Evolutionary conservation across 2,888 invertebrate species (phyloP), one percentile per base, ranked within the genome.

Genomic region (Melanostoma scalare): DNA sequence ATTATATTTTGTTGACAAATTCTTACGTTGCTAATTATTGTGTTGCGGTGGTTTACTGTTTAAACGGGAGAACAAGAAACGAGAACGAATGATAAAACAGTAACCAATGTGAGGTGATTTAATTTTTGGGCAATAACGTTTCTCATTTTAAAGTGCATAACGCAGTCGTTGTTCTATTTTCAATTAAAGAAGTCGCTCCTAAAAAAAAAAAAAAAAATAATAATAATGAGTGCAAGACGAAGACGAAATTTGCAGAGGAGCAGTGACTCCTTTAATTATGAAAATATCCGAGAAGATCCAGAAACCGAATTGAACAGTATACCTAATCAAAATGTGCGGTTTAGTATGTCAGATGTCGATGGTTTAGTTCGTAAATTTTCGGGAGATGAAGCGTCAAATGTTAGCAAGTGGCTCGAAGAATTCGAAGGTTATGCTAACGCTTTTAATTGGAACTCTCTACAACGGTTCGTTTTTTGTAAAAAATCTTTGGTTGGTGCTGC

Each of bases 391-490:
- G 44, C 56, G 3, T 10, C 42, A 2, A 40, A 35, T 50, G 50
- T 55, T 9, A 69, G 31, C 9, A 67, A 30, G 33, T 79, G 79
- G 68, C 40, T 80, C 0, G 46, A 52, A 4, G 67, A 73, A 38
- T 80, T 74, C 30, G 69, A 80, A 20, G 10, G 20, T 4, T 79
- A 74, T 31, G 67, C 73, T 2, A 10, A 53, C 8, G 60, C 68
- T 2, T 80, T 79, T 53, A 10, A 38, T 6, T 74, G 61, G 68
- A 74, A 74, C 50, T 10, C 33, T 1, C 30, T 80, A 20, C 61
- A 63, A 56, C 50, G 53, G 33, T 74, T 68, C 10, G 52, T 74
- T 33, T 69, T 74, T 10, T 79, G 73, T 20, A 73, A 73, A 31
- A 67, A 63, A 20, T 69, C 52, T 9, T 63, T 68, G 35, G 33